These are phyloP conservation scores for Diadema setosum DNA, from an alignment of 35 echinoderm and acorn worm genomes.

Conservation along the genomic window DNA sequence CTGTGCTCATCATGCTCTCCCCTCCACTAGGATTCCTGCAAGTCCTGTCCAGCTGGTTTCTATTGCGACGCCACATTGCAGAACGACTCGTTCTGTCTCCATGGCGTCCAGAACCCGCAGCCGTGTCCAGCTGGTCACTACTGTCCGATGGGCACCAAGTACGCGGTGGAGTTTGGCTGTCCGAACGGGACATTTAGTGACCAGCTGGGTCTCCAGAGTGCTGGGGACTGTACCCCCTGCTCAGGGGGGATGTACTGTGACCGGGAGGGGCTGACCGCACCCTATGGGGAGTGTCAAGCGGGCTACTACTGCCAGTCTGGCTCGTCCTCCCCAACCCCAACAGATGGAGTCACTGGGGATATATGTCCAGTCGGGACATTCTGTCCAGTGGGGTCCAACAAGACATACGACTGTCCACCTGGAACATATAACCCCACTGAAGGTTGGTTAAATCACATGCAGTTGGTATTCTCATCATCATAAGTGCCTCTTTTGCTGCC, in stretches of 20 bases:
- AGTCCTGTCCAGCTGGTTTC: slow-evolving; percentile 71
- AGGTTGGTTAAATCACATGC: no score
- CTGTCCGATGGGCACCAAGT: slow-evolving; percentile 76
- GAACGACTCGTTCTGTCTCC: slow-evolving; percentile 84
- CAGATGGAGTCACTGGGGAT: slow-evolving; percentile 83
- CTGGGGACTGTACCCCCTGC: slow-evolving; percentile 64
- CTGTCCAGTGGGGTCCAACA: slow-evolving; percentile 84
- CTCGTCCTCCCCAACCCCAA: slow-evolving; percentile 48
- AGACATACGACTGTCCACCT: slow-evolving; percentile 85
- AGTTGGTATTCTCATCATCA: no score
- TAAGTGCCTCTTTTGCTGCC: no score
- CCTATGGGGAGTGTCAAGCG: slow-evolving; percentile 54
- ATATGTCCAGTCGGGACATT: slow-evolving; percentile 89
- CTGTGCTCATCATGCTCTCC: not conserved
- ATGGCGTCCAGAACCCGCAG: slow-evolving; percentile 85
- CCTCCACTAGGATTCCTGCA: slow-evolving; percentile 47
- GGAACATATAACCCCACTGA: slow-evolving; percentile 90
- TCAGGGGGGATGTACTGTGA: slow-evolving; percentile 88
- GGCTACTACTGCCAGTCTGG: slow-evolving; percentile 85
- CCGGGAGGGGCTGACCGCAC: slow-evolving; percentile 45
- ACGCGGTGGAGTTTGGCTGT: slow-evolving; percentile 59
- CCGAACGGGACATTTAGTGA: slow-evolving; percentile 87
- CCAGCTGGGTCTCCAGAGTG: not conserved
- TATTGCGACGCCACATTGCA: slow-evolving; percentile 88
- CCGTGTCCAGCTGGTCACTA: slow-evolving; percentile 86